Base-by-base conservation (phyloP, 2,797 vertebrate genomes). In the Intellagama lesueurii region DNA sequence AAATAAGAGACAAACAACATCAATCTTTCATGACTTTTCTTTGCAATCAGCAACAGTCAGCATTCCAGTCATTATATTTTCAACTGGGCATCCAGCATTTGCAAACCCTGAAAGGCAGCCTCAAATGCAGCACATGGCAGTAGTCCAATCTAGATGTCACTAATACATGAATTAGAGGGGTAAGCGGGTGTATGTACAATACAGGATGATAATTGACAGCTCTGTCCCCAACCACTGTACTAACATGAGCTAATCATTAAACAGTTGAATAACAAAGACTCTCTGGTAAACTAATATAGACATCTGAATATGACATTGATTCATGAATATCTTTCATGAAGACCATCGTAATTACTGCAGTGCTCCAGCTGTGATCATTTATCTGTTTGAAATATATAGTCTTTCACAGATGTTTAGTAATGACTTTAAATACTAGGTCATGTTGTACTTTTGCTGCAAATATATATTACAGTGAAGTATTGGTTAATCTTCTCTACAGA, bases 311-410 rank as follows among this genome's bases (percentile, higher is more conserved):
- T 56, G 80, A 79, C 32, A 44, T 56, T 52, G 47, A 6, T 35
- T 52, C 76, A 87, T 87, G 66, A 80, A 52, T 87, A 80, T 70
- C 77, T 80, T 80, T 68, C 77, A 87, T 80, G 77, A 87, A 87
- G 64, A 66, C 69, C 66, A 69, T 12, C 35, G 24, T 56, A 88
- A 88, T 84, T 78, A 64, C 73, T 56, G 22, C 47, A 83, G 32
- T 9, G 60, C 60, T 88, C 75, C 81, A 79, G 73, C 81, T 56
- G n/a, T 79, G 64, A 84, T 52, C 47, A 84, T 79, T 83, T 83
- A 88, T 88, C 84, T 16, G 44, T n/a, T 69, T 77, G 68, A 88
- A 88, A 84, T 76, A 82, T 88, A 84, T 56, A 84, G 73, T 40
- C 32, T 78, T 69, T 83, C 81, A 78, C 81, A 83, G 81, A 83